Evolutionary conservation across 2,888 invertebrate genomes (phyloP).

Genomic region (Melieria picta): DNA sequence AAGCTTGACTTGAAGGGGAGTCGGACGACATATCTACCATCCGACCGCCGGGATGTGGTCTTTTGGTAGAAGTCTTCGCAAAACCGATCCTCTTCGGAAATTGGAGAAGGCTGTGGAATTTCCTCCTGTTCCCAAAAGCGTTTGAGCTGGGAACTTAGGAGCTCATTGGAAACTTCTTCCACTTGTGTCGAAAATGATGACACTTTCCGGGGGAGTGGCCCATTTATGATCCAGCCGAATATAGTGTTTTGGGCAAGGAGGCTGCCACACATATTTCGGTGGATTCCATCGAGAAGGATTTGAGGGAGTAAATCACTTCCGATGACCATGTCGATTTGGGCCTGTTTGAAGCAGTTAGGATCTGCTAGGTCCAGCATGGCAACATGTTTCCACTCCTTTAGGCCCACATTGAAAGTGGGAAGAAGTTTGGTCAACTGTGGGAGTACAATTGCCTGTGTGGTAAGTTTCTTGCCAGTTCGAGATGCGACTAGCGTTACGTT

Average conservation of each 20-base stretch:
- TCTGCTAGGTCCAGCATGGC: too few relatives aligned
- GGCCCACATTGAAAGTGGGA: too few relatives aligned
- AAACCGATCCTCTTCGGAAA: too few relatives aligned
- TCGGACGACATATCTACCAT: neutral
- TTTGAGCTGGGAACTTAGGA: neutral
- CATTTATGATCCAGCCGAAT: slow-evolving; percentile 29
- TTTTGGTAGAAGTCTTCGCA: too few relatives aligned
- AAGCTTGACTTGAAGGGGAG: too few relatives aligned
- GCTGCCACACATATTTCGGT: neutral
- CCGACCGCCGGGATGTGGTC: too few relatives aligned
- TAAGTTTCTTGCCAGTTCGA: too few relatives aligned
- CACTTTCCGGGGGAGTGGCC: slow-evolving; percentile 4
- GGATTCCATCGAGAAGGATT: slow-evolving; percentile 17
- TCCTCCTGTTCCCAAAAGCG: slow-evolving; percentile 29
- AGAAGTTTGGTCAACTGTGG: too few relatives aligned
- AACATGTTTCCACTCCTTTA: too few relatives aligned
- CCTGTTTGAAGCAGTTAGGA: slow-evolving; percentile 6
- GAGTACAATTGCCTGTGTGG: too few relatives aligned
- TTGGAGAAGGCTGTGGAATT: neutral
- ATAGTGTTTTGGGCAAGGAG: slow-evolving; percentile 25
- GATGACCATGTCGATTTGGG: slow-evolving; percentile 20
- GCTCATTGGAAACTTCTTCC: neutral
- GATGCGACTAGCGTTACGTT: too few relatives aligned
- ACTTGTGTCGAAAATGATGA: slow-evolving; percentile 21
- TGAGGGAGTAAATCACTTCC: slow-evolving; percentile 28